phyloP scores from a whole-genome alignment of 2,888 invertebrate genomes.

The Exephanes ischioxanthus region DNA sequence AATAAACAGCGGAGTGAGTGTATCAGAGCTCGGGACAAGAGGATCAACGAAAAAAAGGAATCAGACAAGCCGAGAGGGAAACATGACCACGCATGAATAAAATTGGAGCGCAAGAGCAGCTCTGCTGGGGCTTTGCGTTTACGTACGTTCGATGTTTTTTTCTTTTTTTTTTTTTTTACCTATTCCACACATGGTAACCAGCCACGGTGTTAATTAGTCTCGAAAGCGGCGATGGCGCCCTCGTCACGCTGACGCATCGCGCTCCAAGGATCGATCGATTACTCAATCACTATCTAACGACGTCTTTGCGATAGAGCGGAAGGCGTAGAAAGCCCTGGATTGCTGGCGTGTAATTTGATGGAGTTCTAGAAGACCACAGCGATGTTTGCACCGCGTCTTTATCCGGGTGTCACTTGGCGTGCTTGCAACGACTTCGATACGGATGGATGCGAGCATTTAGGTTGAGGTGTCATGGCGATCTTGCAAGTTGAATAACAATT shows the following conservation, averaged over 20 bases:
- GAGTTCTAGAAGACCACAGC: no score
- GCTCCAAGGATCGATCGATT: neutral
- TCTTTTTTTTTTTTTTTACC: conserved; percentile 51
- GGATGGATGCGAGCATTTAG: no score
- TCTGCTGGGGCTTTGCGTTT: conserved; percentile 28
- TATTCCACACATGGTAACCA: conserved; percentile 74
- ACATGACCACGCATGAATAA: conserved; percentile 75
- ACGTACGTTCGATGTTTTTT: neutral
- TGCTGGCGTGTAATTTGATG: neutral
- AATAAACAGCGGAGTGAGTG: conserved; percentile 49
- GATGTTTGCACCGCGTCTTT: no score
- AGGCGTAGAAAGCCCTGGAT: neutral
- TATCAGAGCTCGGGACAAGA: conserved; percentile 43
- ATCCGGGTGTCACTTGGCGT: no score
- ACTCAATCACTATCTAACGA: neutral
- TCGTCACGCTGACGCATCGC: neutral
- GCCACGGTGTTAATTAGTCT: conserved; percentile 76
- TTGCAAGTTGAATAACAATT: no score
- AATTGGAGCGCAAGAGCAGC: conserved; percentile 37
- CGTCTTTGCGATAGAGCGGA: neutral
- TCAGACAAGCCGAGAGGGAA: conserved; percentile 45
- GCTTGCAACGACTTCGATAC: no score
- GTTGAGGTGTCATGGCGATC: no score
- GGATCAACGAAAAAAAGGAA: conserved; percentile 49
- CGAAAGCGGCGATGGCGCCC: conserved; percentile 56